Conservation (phyloP, 2,888 invertebrate species). For the Malachius bipustulatus region DNA sequence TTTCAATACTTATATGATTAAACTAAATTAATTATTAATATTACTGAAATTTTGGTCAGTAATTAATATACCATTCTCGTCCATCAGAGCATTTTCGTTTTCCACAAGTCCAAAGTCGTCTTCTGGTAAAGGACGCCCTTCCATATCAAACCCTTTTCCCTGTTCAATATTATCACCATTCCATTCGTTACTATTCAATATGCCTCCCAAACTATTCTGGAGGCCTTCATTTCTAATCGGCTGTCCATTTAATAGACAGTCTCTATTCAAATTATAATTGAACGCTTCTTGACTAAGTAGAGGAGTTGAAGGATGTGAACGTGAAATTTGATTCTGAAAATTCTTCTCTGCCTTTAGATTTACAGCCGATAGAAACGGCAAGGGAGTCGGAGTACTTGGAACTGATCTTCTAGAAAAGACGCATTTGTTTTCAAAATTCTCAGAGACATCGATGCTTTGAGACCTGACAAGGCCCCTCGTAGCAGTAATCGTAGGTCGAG, state of each 20-base stretch:
- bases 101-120: slow-evolving; percentile 21
- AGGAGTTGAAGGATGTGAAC: slow-evolving; percentile 70
- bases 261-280: slow-evolving; percentile 31
- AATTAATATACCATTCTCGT: slow-evolving; percentile 24
- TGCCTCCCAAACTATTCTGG: slow-evolving; percentile 9
- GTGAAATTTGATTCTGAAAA: slow-evolving; percentile 40
- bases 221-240: slow-evolving; percentile 27
- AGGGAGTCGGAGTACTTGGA: slow-evolving; percentile 57
- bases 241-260: slow-evolving; percentile 36
- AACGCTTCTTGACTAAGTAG: slow-evolving; percentile 37
- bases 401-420: slow-evolving; percentile 49
- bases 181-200: slow-evolving; percentile 15
- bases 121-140: slow-evolving; percentile 15
- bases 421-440: slow-evolving; percentile 22
- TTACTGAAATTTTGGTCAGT: slow-evolving; percentile 23
- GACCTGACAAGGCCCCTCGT: slow-evolving; percentile 16
- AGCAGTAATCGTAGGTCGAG: slow-evolving; percentile 7
- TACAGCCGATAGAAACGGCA: slow-evolving; percentile 35
- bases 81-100: slow-evolving; percentile 22
- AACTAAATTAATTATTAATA: slow-evolving; percentile 18
- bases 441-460: slow-evolving; percentile 27
- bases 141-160: slow-evolving; percentile 20
- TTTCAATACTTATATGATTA: no score
- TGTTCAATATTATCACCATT: slow-evolving; percentile 20
- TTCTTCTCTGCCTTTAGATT: slow-evolving; percentile 33